Conservation (phyloP, 2,888 invertebrate species). For the Philaethria dido region DNA sequence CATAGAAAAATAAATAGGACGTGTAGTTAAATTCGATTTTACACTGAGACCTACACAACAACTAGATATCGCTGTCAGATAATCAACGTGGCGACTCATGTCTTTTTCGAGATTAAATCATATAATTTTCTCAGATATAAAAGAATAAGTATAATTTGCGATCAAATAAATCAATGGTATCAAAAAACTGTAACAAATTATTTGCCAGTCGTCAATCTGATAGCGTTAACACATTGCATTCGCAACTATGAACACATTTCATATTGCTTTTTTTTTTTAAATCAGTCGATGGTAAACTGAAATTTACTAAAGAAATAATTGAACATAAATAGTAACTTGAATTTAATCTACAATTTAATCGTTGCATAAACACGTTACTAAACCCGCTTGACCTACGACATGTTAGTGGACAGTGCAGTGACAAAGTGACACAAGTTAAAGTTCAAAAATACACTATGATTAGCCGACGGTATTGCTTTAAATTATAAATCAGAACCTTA, state of each 20-base stretch:
- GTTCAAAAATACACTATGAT: neutral
- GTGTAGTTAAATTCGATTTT: slow-evolving; percentile 3
- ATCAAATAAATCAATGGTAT: neutral
- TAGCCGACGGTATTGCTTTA: neutral
- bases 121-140: neutral
- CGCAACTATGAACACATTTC: slow-evolving; percentile 47
- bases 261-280: slow-evolving; percentile 48
- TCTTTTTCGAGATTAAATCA: neutral
- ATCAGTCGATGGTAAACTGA: slow-evolving; percentile 19
- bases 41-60: neutral
- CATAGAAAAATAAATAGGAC: slow-evolving; percentile 12
- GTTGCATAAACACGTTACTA: slow-evolving; percentile 17
- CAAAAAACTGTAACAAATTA: neutral
- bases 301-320: neutral
- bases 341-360: slow-evolving; percentile 9
- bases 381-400: slow-evolving; percentile 1
- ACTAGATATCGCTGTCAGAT: neutral
- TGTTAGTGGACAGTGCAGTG: neutral
- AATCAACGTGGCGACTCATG: neutral
- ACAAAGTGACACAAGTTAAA: slow-evolving; percentile 10
- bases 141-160: slow-evolving; percentile 3
- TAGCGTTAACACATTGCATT: slow-evolving; percentile 4
- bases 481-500: neutral
- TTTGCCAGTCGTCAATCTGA: slow-evolving; percentile 8
- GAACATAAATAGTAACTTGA: slow-evolving; percentile 2